Percentiles rank a stretch among this genome's conserved stretches.
Conservation (phyloP, 2,888 invertebrate species). For the Hirtodrosophila histrioides region DNA sequence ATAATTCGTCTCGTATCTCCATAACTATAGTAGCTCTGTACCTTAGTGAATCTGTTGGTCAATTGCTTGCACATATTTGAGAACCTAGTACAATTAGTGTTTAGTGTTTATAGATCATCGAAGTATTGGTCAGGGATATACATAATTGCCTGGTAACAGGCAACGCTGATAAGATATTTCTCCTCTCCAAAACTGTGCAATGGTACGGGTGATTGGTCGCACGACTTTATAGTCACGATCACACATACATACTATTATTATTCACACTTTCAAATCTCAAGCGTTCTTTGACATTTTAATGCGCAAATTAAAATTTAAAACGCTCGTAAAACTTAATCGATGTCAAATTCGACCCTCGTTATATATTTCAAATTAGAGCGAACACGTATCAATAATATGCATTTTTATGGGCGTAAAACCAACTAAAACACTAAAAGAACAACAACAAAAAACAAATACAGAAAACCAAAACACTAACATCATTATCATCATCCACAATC, state of each 20-base stretch:
- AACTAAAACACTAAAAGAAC: neutral
- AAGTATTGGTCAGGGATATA: neutral
- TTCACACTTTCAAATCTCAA: slow-evolving; percentile 4
- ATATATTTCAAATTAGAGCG: slow-evolving; percentile 1
- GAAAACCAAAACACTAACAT: slow-evolving; percentile 16
- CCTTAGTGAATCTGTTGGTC: no score
- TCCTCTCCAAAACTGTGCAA: slow-evolving; percentile 1
- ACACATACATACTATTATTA: no score
- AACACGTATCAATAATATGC: slow-evolving; percentile 26
- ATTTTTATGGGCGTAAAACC: slow-evolving; percentile 38
- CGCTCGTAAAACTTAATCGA: slow-evolving; percentile 54
- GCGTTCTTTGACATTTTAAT: slow-evolving; percentile 29
- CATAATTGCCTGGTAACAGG: slow-evolving; percentile 28
- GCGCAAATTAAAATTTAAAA: slow-evolving; percentile 41
- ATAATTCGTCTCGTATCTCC: no score
- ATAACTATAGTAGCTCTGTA: no score
- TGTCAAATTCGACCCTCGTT: slow-evolving; percentile 22
- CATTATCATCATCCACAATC: neutral
- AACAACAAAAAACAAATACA: neutral
- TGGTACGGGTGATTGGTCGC: slow-evolving; percentile 15
- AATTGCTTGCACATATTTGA: no score
- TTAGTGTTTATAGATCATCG: neutral
- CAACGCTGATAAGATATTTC: slow-evolving; percentile 31
- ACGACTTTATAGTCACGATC: slow-evolving; percentile 4
- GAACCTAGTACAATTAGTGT: slow-evolving; percentile 1